Base-by-base conservation (phyloP, 2,888 invertebrate species). In the Chaetogeoica ovagalla region DNA sequence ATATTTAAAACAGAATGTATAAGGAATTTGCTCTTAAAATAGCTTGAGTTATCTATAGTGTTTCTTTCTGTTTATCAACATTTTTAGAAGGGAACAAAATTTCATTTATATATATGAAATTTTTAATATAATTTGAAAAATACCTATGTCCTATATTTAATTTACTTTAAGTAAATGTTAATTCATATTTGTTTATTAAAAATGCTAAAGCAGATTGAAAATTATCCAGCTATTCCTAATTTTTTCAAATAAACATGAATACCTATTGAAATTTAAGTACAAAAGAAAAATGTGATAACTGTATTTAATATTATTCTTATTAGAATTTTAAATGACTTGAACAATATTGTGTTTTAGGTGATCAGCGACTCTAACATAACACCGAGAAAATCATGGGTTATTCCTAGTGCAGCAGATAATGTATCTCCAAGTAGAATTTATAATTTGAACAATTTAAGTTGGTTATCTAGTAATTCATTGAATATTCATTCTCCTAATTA, bases 371-470 rank as follows among this genome's bases (percentile, higher is more conserved):
- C 63, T 23, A 71, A 71, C 39, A 8, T 21, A 11, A 21, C 65
- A 0, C 79, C 15, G n/a, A 62, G 79, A 57, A 79, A 79, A 65
- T 71, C 63, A 30, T 79, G 79, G 79, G 19, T 39, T 63, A 48
- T 77, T 48, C 37, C 76, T 68, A 43, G 19, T 60, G 6, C 62
- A 62, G 17, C 63, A 23, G 43, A 57, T 0, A 43, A 79, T 55
- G 17, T 30, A 23, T 63, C 70, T 23, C 55, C 79, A 17, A 79
- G n/a, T 39, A 37, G 55, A 55, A 23, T 23, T 48, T 52, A 62
- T 57, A 23, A 55, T 30, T 66, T 66, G 43, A 62, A 75, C 6
- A 52, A 15, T 48, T 1, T 48, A 1, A 11, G 13, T 3, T 11
- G n/a, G 52, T 63, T 79, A 23, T 79, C 79, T 15, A 21, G 6